Conservation (phyloP, 2,113 vertebrate genomes). For the Balaeniceps rex region DNA sequence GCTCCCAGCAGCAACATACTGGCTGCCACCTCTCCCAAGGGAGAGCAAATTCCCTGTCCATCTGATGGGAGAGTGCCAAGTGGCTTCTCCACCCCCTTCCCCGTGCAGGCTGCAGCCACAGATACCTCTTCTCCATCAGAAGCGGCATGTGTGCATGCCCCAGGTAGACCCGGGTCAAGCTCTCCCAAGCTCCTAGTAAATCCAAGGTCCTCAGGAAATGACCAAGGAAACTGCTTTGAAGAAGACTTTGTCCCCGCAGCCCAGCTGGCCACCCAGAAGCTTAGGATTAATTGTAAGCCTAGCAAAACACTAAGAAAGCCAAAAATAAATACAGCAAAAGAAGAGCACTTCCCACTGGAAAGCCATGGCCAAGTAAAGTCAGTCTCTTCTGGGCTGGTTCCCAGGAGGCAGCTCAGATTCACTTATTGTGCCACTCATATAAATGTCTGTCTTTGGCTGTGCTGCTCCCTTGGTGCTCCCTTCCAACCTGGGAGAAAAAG, state of each 20-base stretch:
- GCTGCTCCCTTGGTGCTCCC: not conserved
- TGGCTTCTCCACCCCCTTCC: not conserved
- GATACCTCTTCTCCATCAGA: not conserved
- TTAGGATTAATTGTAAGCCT: slow-evolving; percentile 2
- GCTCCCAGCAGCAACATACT: not conserved
- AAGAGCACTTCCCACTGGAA: not conserved
- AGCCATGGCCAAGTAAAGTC: not conserved
- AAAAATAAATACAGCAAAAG: not conserved
- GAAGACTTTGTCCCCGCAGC: not conserved
- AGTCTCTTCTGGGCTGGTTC: not conserved
- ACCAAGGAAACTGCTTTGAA: not conserved
- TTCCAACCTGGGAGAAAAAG: not conserved
- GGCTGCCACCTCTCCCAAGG: not conserved
- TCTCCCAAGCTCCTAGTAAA: not conserved
- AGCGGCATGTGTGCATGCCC: rapidly evolving
- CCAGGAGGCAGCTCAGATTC: not conserved
- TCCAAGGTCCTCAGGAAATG: not conserved
- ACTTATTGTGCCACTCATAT: not conserved
- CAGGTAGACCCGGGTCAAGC: not conserved
- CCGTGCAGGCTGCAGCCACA: not conserved
- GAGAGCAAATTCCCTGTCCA: not conserved
- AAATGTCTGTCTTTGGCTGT: not conserved
- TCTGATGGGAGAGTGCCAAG: not conserved
- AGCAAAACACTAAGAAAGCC: slow-evolving; percentile 5
- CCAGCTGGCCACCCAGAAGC: not conserved